Conservation (phyloP, 1,140 invertebrate species). For the Lutraria rhynchaena region DNA sequence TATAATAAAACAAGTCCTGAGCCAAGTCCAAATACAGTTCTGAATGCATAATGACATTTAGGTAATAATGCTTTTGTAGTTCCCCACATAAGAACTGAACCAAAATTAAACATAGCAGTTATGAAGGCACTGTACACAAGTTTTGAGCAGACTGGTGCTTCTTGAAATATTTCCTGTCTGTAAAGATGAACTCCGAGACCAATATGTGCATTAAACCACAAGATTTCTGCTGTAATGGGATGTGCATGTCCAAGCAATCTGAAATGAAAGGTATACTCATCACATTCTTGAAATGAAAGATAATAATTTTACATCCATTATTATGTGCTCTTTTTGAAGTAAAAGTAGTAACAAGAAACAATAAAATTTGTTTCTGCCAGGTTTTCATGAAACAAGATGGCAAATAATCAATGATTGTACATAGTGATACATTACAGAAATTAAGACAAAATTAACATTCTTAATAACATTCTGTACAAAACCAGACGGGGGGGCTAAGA, state of each 20-base stretch:
- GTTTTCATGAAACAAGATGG: too few relatives aligned
- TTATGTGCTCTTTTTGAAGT: too few relatives aligned
- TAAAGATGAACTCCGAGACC: slow-evolving; percentile 76
- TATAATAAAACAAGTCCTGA: slow-evolving; percentile 64
- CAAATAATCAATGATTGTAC: too few relatives aligned
- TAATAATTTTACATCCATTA: too few relatives aligned
- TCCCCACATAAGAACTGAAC: slow-evolving; percentile 74
- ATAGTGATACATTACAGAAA: too few relatives aligned
- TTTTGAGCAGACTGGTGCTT: slow-evolving; percentile 51
- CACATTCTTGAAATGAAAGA: too few relatives aligned
- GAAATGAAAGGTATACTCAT: slow-evolving; percentile 54
- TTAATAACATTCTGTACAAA: too few relatives aligned
- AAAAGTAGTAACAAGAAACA: too few relatives aligned
- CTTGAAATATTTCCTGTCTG: slow-evolving; percentile 66
- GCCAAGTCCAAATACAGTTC: slow-evolving; percentile 73
- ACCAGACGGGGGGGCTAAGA: too few relatives aligned
- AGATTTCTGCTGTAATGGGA: slow-evolving; percentile 68
- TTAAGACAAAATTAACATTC: too few relatives aligned
- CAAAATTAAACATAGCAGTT: slow-evolving; percentile 76
- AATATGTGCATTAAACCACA: slow-evolving; percentile 78
- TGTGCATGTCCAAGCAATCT: slow-evolving; percentile 68
- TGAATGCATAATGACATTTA: slow-evolving; percentile 80
- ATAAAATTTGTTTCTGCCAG: too few relatives aligned
- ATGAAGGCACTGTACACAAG: slow-evolving; percentile 74
- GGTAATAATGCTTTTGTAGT: slow-evolving; percentile 79